Conservation (phyloP, 2,113 vertebrate species). For the Dermatemys mawii region DNA sequence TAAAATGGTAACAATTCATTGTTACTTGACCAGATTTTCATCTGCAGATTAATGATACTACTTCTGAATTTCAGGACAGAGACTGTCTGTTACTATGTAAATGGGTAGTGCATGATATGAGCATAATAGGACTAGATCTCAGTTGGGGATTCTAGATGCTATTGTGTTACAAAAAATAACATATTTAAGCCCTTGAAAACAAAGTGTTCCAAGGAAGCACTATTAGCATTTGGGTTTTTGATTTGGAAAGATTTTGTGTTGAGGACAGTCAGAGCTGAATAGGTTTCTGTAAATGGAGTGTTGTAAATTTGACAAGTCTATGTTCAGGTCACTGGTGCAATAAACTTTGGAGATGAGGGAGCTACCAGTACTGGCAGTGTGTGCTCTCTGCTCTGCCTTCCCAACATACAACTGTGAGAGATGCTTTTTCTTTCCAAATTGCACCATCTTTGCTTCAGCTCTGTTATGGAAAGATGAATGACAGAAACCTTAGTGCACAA, state of each 20-base stretch:
- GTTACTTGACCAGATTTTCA: not conserved
- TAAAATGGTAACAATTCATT: not conserved
- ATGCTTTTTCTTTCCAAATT: not conserved
- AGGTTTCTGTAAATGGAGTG: not conserved
- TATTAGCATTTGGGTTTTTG: not conserved
- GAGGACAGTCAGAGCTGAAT: not conserved
- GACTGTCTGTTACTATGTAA: not conserved
- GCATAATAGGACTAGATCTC: not conserved
- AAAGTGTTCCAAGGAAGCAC: not conserved
- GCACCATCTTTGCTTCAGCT: not conserved
- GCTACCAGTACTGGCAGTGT: not conserved
- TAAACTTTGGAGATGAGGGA: not conserved
- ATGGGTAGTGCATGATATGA: not conserved
- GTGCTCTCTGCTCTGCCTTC: not conserved
- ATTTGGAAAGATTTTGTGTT: not conserved
- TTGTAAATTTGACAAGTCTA: not conserved
- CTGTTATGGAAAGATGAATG: accelerated
- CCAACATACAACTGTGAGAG: accelerated
- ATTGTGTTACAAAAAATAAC: not conserved
- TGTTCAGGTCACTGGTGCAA: not conserved
- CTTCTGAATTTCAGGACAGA: not conserved
- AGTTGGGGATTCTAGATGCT: not conserved
- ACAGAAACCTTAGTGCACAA: accelerated
- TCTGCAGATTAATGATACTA: not conserved
- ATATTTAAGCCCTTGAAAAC: not conserved